These are phyloP conservation scores for Pelecanus crispus DNA, from an alignment of 2,113 vertebrate species.

Conservation along the genomic window DNA sequence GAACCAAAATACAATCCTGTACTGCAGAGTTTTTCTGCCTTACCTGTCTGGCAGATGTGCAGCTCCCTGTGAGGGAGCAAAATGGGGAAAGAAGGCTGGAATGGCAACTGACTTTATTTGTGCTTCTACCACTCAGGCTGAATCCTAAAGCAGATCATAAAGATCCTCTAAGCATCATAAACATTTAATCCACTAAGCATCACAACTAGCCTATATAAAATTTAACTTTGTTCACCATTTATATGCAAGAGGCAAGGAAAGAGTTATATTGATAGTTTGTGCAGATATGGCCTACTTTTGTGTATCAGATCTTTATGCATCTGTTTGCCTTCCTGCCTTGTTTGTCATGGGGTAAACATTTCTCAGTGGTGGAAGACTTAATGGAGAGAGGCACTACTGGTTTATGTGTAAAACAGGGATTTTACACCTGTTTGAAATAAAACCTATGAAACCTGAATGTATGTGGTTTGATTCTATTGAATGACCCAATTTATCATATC, in stretches of 20 bases:
- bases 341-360: background rate
- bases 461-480: background rate
- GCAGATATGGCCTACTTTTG: background rate
- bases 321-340: background rate
- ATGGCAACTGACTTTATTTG: background rate
- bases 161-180: background rate
- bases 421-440: background rate
- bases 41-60: background rate
- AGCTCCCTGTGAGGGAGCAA: background rate
- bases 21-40: background rate
- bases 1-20: rapidly evolving
- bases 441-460: background rate
- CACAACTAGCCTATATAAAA: background rate
- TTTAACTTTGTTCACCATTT: background rate
- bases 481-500: background rate
- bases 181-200: background rate
- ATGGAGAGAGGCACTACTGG: background rate
- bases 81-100: background rate
- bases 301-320: background rate
- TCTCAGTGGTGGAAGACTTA: background rate
- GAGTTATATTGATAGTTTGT: background rate
- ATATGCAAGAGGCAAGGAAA: background rate
- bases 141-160: background rate
- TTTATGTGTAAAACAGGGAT: background rate
- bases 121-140: background rate